Conservation (phyloP, 2,113 vertebrate genomes). For the Octodon degus region DNA sequence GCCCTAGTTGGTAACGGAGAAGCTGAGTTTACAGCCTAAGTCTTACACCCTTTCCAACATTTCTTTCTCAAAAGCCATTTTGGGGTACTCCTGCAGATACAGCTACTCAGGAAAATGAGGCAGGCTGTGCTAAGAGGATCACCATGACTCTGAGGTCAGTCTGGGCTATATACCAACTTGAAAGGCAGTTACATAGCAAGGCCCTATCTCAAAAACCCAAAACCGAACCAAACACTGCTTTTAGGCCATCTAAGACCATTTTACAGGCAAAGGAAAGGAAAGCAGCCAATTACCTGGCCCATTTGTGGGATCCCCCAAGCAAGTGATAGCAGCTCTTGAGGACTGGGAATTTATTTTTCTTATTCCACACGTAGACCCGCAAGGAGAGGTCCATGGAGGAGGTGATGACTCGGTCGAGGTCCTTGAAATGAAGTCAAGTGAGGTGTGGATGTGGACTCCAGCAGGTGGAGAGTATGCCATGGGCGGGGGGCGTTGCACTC, state of each 20-base stretch:
- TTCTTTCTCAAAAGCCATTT: background rate
- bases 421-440: constrained; percentile 75
- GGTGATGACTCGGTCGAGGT: constrained; percentile 86
- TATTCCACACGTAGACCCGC: constrained; percentile 85
- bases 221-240: background rate
- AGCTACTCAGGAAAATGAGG: background rate
- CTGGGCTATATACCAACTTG: background rate
- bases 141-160: background rate
- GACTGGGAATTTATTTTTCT: constrained; percentile 76
- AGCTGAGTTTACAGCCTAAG: background rate
- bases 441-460: background rate
- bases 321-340: constrained; percentile 87
- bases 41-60: background rate
- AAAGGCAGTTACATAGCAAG: background rate
- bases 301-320: constrained; percentile 86
- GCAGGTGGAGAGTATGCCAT: accelerated
- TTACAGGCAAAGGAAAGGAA: background rate
- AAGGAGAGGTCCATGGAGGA: constrained; percentile 88
- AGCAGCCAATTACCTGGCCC: constrained; percentile 84
- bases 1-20: background rate
- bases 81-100: background rate
- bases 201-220: background rate
- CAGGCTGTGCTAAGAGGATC: background rate
- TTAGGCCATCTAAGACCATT: background rate
- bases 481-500: constrained; percentile 58